phyloP scores from a whole-genome alignment of 1,140 invertebrate genomes.

The Drosophila quadrilineata region DNA sequence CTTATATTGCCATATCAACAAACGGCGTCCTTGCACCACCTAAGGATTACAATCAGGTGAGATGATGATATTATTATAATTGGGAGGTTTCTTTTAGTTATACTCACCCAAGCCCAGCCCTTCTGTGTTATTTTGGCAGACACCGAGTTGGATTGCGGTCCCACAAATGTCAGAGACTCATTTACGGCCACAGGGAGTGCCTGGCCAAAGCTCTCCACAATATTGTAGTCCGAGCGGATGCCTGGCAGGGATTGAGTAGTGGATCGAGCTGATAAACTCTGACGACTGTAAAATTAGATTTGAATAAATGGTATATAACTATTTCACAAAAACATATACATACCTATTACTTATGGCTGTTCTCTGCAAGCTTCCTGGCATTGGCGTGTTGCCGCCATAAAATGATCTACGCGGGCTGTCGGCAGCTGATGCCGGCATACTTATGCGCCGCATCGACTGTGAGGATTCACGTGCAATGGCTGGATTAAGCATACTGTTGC shows the following conservation, averaged over 20 bases:
- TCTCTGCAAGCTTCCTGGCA: conserved; percentile 49
- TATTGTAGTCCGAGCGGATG: conserved; percentile 86
- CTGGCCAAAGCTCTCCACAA: conserved; percentile 89
- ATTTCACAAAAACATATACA: background rate
- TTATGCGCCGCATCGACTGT: conserved; percentile 19
- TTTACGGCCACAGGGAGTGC: conserved; percentile 92
- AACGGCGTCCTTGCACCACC: conserved; percentile 92
- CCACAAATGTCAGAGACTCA: conserved; percentile 90
- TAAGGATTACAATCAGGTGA: conserved; percentile 81
- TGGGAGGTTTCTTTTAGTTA: no score
- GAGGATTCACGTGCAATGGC: conserved; percentile 48
- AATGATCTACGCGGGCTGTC: conserved; percentile 53
- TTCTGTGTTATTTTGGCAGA: conserved; percentile 85
- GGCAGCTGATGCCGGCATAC: conserved; percentile 29
- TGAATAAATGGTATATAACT: background rate
- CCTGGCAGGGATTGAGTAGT: conserved; percentile 87
- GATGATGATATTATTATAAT: background rate
- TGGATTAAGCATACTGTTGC: conserved; percentile 50
- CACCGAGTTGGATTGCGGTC: conserved; percentile 84
- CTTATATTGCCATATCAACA: conserved; percentile 94
- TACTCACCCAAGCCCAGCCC: conserved; percentile 88
- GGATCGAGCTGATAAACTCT: conserved; percentile 84
- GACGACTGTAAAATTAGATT: conserved; percentile 82
- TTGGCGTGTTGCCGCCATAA: conserved; percentile 55
- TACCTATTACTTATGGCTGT: conserved; percentile 54